Evolutionary conservation across 1,140 invertebrate genomes (phyloP), one percentile per base, ranked within the genome.

Genomic region (Ylistrum balloti): DNA sequence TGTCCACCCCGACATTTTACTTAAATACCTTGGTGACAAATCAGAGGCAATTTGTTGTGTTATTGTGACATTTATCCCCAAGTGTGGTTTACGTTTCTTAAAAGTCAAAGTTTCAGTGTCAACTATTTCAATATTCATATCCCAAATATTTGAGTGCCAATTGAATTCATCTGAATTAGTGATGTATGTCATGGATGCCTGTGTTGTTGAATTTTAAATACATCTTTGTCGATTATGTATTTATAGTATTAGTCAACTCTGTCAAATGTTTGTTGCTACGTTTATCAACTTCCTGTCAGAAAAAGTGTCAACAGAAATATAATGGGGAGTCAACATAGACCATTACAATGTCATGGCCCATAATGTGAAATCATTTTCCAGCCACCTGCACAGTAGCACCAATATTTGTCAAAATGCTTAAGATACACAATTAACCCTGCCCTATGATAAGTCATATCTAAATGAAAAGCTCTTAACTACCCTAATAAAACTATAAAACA

Each of bases 221-320:
- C 28, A 28, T 7, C 56, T 74, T 28, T n/a, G 56, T 74, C 56
- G 56, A 74, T 74, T 74, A 74, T 74, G 56, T n/a, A 74, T 74
- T 74, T 74, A 74, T 74, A 17, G n/a, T 28, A 74, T 74, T 74
- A 74, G 56, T 74, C 56, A n/a, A 74, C 56, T 28, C 56, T 74
- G 56, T 74, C 56, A 74, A 22, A 74, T 74, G 56, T 74, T 74
- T 74, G 56, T 28, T 74, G 56, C 2, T 74, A n/a, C 56, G 11
- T 74, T 74, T 74, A 74, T 74, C 56, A 28, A n/a, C 56, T 74
- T 74, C 56, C 56, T 74, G 56, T 74, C 22, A 9, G 56, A 28
- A 9, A n/a, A 45, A 45, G 9, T 45, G 41, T 11, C 56, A 74
- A 74, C 56, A n/a, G 17, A 28, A 28, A 5, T 28, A 28, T 28